Evolutionary conservation across 2,888 invertebrate genomes (phyloP).

Genomic region (Nomada fucata): DNA sequence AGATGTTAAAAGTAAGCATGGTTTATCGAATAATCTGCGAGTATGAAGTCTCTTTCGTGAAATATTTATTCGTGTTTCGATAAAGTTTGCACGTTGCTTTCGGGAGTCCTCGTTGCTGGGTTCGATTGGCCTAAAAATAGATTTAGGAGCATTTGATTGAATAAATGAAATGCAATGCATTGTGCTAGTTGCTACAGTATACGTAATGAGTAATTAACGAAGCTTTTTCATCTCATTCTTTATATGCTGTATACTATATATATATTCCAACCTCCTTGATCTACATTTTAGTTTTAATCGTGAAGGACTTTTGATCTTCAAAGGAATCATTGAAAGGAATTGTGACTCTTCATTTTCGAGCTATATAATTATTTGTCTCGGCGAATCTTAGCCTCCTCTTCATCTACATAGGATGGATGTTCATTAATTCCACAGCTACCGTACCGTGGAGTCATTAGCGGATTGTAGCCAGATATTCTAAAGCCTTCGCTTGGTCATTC

Average conservation of each 20-base stretch:
- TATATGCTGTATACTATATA: neutral
- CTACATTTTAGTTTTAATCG: constrained; percentile 23
- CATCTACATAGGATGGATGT: neutral
- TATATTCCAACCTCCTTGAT: neutral
- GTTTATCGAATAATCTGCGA: no score
- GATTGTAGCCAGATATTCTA: constrained; percentile 42
- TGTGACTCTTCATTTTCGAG: constrained; percentile 31
- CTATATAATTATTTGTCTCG: constrained; percentile 43
- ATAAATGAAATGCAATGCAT: no score
- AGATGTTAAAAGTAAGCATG: no score
- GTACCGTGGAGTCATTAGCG: constrained; percentile 37
- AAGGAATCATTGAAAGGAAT: no score
- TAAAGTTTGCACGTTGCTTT: no score
- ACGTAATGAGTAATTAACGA: no score
- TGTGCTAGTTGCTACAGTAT: no score
- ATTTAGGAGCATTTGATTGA: no score
- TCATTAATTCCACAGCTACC: constrained; percentile 10
- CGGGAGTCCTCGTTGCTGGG: no score
- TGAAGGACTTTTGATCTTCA: neutral
- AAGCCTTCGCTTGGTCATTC: constrained; percentile 39
- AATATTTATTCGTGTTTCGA: no score
- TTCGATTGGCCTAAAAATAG: no score
- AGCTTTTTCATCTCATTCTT: neutral
- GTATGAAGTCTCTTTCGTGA: no score
- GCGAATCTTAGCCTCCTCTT: constrained; percentile 18